Evolutionary conservation across 2,797 vertebrate species (phyloP).

Genomic region (Scolopax bukidnonensis): DNA sequence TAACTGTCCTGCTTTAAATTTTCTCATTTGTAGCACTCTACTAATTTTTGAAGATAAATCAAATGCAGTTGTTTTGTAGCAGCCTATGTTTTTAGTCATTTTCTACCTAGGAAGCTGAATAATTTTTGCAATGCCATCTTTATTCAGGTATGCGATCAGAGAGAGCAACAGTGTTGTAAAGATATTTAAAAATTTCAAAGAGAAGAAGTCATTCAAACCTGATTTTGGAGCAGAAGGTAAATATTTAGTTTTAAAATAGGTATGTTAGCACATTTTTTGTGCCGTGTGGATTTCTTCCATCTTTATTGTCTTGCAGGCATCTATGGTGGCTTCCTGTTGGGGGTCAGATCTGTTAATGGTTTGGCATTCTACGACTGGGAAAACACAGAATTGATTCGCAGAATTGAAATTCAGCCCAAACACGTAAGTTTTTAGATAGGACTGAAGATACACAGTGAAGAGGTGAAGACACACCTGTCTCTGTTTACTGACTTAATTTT

Average conservation of each 20-base stretch:
- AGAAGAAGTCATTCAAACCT: slow-evolving; percentile 98
- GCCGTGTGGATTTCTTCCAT: neutral
- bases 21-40: neutral
- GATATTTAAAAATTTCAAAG: slow-evolving; percentile 99
- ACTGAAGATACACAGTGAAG: neutral
- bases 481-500: neutral
- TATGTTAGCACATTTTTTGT: neutral
- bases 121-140: neutral
- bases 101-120: neutral
- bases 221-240: slow-evolving; percentile 98
- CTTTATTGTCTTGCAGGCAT: slow-evolving; percentile 83
- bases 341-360: slow-evolving; percentile 94
- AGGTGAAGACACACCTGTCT: no score
- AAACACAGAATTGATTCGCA: slow-evolving; percentile 94
- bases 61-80: neutral
- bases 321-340: slow-evolving; percentile 94
- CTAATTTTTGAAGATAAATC: neutral
- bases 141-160: slow-evolving; percentile 90
- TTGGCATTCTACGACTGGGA: slow-evolving; percentile 99
- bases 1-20: neutral
- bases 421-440: slow-evolving; percentile 80
- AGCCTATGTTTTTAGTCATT: neutral
- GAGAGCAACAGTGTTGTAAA: slow-evolving; percentile 97
- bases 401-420: slow-evolving; percentile 99
- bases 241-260: neutral